phyloP scores from a whole-genome alignment of 2,888 invertebrate species.

The Apamea epomidion region DNA sequence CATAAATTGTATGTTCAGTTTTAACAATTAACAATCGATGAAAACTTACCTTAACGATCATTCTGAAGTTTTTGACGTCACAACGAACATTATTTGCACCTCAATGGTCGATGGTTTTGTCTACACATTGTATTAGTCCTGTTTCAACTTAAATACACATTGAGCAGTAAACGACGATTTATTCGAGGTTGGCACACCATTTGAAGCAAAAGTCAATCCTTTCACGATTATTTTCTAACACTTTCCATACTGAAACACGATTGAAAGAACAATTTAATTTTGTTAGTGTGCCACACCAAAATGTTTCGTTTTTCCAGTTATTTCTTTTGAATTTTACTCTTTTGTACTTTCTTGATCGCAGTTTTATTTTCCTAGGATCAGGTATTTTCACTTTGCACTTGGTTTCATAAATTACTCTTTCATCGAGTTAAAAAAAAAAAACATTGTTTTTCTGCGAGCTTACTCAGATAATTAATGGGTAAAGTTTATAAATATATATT shows the following conservation, averaged over 20 bases:
- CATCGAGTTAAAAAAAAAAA: background rate
- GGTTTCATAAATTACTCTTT: background rate
- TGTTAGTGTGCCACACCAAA: background rate
- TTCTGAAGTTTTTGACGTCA: conserved; percentile 49
- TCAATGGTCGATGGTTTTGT: background rate
- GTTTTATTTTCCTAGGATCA: background rate
- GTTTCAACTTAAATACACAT: background rate
- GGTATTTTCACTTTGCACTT: background rate
- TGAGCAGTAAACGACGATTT: background rate
- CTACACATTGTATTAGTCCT: background rate
- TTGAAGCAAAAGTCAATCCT: background rate
- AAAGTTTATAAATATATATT: background rate
- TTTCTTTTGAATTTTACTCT: background rate
- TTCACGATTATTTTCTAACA: background rate
- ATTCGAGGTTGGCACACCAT: background rate
- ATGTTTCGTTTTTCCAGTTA: background rate
- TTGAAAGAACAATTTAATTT: background rate
- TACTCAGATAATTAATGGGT: background rate
- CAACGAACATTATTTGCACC: conserved; percentile 46
- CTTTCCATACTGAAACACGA: background rate
- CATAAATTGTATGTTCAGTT: background rate
- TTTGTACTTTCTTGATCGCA: background rate
- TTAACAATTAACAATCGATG: background rate
- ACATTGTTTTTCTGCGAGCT: background rate
- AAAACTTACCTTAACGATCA: conserved; percentile 66